Evolutionary conservation across 1,140 invertebrate species (phyloP).

Genomic region (Zophobas atratus): DNA sequence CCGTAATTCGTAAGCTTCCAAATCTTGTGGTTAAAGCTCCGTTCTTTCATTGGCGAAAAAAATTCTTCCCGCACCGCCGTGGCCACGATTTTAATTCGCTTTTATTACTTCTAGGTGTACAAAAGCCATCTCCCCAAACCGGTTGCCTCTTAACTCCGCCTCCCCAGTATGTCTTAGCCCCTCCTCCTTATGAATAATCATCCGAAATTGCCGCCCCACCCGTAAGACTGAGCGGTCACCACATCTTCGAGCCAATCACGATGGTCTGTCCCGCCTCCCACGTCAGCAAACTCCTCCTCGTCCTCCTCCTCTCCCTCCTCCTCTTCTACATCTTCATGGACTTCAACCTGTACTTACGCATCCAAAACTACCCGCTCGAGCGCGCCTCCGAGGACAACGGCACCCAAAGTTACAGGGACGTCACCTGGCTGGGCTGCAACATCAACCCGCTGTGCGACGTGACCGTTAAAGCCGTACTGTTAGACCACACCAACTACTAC

Average conservation of each 20-base stretch:
- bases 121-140: constrained; percentile 18
- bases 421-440: constrained; percentile 76
- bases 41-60: too few relatives aligned
- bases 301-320: constrained; percentile 69
- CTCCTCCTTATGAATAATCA: not conserved
- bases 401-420: constrained; percentile 69
- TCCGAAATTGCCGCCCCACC: too few relatives aligned
- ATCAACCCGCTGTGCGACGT: constrained; percentile 82
- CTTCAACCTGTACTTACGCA: constrained; percentile 72
- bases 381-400: constrained; percentile 54
- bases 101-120: constrained; percentile 45
- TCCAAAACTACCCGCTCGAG: constrained; percentile 73
- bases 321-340: constrained; percentile 76
- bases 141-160: constrained; percentile 32
- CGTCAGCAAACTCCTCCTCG: constrained; percentile 72
- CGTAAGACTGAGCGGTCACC: too few relatives aligned
- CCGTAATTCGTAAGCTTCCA: too few relatives aligned
- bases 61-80: too few relatives aligned
- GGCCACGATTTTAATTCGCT: constrained; percentile 31
- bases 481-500: constrained; percentile 85
- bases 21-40: too few relatives aligned
- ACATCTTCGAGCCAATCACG: too few relatives aligned
- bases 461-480: constrained; percentile 81
- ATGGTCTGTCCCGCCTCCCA: constrained; percentile 74
- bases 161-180: constrained; percentile 8